These are phyloP conservation scores for Gymnocypris eckloni DNA, from an alignment of 2,797 vertebrate genomes.

Conservation along the genomic window DNA sequence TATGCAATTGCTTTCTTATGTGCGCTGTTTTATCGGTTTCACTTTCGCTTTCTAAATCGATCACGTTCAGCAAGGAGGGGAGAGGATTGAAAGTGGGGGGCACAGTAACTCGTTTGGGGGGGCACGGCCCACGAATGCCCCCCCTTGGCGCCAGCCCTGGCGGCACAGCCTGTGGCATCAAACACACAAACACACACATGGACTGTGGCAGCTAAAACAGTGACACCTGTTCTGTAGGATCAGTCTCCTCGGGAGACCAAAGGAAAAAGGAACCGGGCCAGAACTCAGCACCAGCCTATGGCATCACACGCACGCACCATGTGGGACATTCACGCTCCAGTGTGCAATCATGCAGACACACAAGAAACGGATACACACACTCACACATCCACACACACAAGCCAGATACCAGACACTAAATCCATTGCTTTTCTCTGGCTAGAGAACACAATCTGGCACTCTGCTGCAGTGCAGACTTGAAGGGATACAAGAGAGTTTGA, in stretches of 20 bases:
- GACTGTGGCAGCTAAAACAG: conserved; percentile 56
- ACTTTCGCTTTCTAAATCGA: too few species aligned
- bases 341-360: conserved; percentile 54
- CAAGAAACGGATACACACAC: conserved; percentile 46
- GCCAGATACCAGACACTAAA: conserved; percentile 49
- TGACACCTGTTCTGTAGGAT: conserved; percentile 65
- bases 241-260: conserved; percentile 52
- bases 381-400: conserved; percentile 44
- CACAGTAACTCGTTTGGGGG: too few species aligned
- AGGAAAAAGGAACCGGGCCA: conserved; percentile 39
- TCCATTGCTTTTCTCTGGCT: conserved; percentile 49
- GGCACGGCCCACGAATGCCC: too few species aligned
- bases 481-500: conserved; percentile 36
- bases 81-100: too few species aligned
- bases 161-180: conserved; percentile 32
- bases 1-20: too few species aligned
- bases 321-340: conserved; percentile 49
- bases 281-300: conserved; percentile 44
- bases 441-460: conserved; percentile 55
- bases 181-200: conserved; percentile 23
- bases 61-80: too few species aligned
- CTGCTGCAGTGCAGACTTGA: conserved; percentile 41
- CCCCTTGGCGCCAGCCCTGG: too few species aligned
- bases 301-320: conserved; percentile 53
- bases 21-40: too few species aligned